Evolutionary conservation across 2,113 vertebrate species (phyloP), one percentile per base, ranked within the genome.

Genomic region (Corydoras maculifer): DNA sequence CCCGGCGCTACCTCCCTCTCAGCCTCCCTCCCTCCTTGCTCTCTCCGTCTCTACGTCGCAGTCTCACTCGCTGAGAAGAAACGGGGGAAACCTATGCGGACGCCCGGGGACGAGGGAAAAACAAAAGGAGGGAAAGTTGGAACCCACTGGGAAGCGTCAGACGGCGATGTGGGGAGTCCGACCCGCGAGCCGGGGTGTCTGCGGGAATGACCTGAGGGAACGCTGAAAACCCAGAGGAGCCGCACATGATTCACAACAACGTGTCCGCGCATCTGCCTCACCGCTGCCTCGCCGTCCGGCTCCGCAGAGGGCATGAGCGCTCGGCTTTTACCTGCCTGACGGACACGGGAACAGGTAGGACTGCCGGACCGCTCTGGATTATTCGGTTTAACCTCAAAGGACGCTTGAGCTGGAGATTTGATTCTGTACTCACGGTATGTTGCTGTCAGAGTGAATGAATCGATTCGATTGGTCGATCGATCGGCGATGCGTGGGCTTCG

Each of bases 151-250:
- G 15, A 53, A 64, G 66, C 54, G 62, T 55, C 35, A 62, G 62
- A 43, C 61, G 9, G 82, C 84, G 83, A 85, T 87, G 84, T 82
- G 85, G 84, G 83, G 83, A 81, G 84, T 84, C 80, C 78, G 77
- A 82, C 69, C 75, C 75, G 78, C 50, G 58, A 79, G 84, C 81
- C 81, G 84, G 82, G 68, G 80, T 72, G 83, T 84, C 83, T 71
- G 73, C 81, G 85, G 87, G 84, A 85, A 84, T 88, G 88, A 88
- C 88, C 87, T 74, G 70, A 80, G 82, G 77, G 82, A 87, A 78
- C 55, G 13, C 61, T 62, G 84, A 77, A 84, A 82, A 85, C 82
- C 84, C 69, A 74, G 77, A 83, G 55, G 74, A 78, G 75, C 78
- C 81, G 83, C 77, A 66, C 14, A 68, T 62, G 70, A 76, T 78